These are phyloP conservation scores for Stictocephala bisonia DNA, from an alignment of 2,888 invertebrate species.

Conservation along the genomic window DNA sequence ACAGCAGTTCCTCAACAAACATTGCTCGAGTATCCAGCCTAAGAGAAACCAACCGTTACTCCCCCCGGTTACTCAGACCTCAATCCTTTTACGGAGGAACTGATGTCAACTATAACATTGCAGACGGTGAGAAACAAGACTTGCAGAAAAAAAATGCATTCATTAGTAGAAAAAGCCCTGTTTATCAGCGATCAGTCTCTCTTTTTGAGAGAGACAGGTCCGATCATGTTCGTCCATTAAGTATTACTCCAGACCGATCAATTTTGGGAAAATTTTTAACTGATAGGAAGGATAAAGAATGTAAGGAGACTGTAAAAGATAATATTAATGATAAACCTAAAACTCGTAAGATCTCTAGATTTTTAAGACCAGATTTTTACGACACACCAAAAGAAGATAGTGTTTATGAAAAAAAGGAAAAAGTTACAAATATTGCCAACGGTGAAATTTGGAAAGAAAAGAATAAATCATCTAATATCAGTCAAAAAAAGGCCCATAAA, in stretches of 20 bases:
- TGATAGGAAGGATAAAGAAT: constrained; percentile 22
- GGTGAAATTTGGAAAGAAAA: constrained; percentile 28
- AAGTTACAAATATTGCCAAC: constrained; percentile 8
- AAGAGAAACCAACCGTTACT: neutral
- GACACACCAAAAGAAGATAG: constrained; percentile 77
- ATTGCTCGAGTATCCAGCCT: neutral
- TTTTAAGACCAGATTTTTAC: constrained; percentile 82
- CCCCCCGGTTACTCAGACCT: constrained; percentile 16
- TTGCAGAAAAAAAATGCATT: constrained; percentile 10
- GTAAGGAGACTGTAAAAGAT: constrained; percentile 24
- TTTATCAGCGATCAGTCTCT: constrained; percentile 42
- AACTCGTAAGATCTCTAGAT: constrained; percentile 72
- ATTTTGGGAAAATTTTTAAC: constrained; percentile 39
- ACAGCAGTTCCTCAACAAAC: neutral
- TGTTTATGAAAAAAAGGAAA: constrained; percentile 68
- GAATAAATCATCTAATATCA: neutral
- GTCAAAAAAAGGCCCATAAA: constrained; percentile 4
- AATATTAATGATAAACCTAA: constrained; percentile 44
- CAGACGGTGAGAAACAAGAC: neutral
- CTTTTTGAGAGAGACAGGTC: constrained; percentile 2
- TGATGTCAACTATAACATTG: neutral
- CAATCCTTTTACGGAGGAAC: constrained; percentile 20
- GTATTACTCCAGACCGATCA: constrained; percentile 42
- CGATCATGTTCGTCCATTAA: constrained; percentile 24
- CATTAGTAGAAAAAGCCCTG: constrained; percentile 24